These are phyloP conservation scores for Emmelina monodactyla DNA, from an alignment of 2,888 invertebrate genomes.

Conservation along the genomic window DNA sequence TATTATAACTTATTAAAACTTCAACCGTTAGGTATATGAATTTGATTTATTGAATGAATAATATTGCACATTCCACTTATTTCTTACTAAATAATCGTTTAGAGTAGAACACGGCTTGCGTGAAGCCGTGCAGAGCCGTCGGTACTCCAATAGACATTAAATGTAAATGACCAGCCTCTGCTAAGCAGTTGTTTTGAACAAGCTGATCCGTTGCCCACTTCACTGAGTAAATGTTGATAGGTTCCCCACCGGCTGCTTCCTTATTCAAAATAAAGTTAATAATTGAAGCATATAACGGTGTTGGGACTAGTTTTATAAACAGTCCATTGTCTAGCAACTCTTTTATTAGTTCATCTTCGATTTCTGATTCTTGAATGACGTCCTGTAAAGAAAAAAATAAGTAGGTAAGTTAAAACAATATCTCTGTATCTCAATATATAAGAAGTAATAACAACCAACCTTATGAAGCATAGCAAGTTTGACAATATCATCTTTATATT, in stretches of 20 bases:
- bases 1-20: background rate
- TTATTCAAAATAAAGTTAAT: slow-evolving; percentile 32
- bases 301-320: slow-evolving; percentile 39
- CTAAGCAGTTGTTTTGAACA: slow-evolving; percentile 28
- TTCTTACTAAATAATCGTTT: slow-evolving; percentile 26
- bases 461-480: slow-evolving; percentile 26
- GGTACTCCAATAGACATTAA: slow-evolving; percentile 36
- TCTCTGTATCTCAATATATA: background rate
- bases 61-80: background rate
- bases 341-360: slow-evolving; percentile 41
- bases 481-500: slow-evolving; percentile 24
- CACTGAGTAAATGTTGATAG: slow-evolving; percentile 23
- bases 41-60: background rate
- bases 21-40: slow-evolving; percentile 2
- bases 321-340: slow-evolving; percentile 41
- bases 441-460: slow-evolving; percentile 20
- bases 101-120: slow-evolving; percentile 35
- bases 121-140: slow-evolving; percentile 37
- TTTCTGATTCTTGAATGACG: slow-evolving; percentile 23
- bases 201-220: slow-evolving; percentile 38
- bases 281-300: slow-evolving; percentile 34
- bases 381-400: slow-evolving; percentile 36
- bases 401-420: background rate
- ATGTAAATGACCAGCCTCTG: slow-evolving; percentile 48
- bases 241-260: slow-evolving; percentile 19